Conservation (phyloP, 2,888 invertebrate species). For the Apoda limacodes region DNA sequence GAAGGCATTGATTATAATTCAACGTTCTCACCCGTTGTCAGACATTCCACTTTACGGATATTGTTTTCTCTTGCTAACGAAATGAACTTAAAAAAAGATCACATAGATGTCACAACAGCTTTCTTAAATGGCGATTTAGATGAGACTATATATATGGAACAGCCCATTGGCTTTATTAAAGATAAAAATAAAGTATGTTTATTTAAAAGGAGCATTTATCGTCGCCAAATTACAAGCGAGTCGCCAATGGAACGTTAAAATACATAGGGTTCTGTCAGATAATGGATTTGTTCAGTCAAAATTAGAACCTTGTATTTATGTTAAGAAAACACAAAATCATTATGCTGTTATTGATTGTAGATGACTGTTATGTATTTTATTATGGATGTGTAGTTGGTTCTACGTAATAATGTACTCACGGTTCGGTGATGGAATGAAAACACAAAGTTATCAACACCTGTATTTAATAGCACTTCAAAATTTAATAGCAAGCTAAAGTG, state of each 20-base stretch:
- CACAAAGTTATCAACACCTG: too few relatives aligned
- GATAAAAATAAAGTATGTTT: conserved; percentile 4
- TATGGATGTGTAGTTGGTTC: too few relatives aligned
- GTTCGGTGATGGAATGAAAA: too few relatives aligned
- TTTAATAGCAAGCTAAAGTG: background rate
- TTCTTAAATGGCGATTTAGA: conserved; percentile 14
- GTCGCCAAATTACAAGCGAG: background rate
- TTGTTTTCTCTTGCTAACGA: conserved; percentile 7
- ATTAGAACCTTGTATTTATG: conserved; percentile 6
- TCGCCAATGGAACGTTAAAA: conserved; percentile 1
- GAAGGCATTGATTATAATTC: conserved; percentile 7
- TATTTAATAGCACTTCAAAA: too few relatives aligned
- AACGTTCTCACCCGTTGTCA: conserved; percentile 11
- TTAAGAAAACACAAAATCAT: conserved; percentile 4
- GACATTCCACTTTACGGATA: conserved; percentile 6
- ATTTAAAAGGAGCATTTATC: conserved; percentile 6
- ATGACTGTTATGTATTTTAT: conserved; percentile 6
- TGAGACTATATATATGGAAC: conserved; percentile 8
- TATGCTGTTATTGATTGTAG: conserved; percentile 4
- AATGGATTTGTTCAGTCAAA: conserved; percentile 3
- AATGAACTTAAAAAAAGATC: conserved; percentile 8
- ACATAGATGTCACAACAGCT: conserved; percentile 16
- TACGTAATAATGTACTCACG: too few relatives aligned
- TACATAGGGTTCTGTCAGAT: conserved; percentile 1
- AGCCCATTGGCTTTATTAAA: conserved; percentile 4